Percentiles rank a stretch among this genome's conserved stretches.
Evolutionary conservation across 64 coral and sea anemone species (phyloP).

Genomic region (Pocillopora verrucosa): DNA sequence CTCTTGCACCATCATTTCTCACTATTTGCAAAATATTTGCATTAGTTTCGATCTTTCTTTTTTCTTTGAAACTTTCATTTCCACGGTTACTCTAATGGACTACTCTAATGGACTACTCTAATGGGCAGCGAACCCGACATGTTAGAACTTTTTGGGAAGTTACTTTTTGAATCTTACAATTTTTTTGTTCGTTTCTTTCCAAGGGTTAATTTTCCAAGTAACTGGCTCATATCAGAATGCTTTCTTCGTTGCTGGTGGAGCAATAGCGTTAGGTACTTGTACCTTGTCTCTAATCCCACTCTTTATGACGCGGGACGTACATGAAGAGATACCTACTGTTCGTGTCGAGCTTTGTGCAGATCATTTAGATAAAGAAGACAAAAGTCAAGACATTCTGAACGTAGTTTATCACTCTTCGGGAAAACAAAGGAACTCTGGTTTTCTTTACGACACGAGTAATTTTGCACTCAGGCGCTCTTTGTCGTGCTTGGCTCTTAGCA

Average conservation of each 20-base stretch:
- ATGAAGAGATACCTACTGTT: background rate
- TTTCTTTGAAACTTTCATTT: too few species aligned
- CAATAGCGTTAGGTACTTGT: conserved; percentile 59
- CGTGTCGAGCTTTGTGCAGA: background rate
- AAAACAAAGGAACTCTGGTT: background rate
- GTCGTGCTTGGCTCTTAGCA: background rate
- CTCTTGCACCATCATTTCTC: too few species aligned
- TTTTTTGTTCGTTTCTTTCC: conserved; percentile 3
- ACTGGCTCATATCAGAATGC: conserved; percentile 83
- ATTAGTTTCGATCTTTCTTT: too few species aligned
- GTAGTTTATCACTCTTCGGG: background rate
- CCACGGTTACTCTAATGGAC: too few species aligned
- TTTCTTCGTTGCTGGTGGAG: conserved; percentile 74
- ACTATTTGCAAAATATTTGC: too few species aligned
- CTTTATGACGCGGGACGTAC: conserved; percentile 3
- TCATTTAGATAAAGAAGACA: background rate
- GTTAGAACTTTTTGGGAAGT: background rate
- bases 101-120: too few species aligned
- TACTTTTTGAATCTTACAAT: background rate
- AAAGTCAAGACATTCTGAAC: background rate
- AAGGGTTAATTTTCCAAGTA: conserved; percentile 66
- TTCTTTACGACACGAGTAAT: conserved; percentile 20
- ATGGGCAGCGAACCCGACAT: too few species aligned
- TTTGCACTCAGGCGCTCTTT: background rate
- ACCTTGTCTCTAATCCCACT: conserved; percentile 56